Evolutionary conservation across 1,140 invertebrate species (phyloP).

Genomic region (Hycleus cichorii): DNA sequence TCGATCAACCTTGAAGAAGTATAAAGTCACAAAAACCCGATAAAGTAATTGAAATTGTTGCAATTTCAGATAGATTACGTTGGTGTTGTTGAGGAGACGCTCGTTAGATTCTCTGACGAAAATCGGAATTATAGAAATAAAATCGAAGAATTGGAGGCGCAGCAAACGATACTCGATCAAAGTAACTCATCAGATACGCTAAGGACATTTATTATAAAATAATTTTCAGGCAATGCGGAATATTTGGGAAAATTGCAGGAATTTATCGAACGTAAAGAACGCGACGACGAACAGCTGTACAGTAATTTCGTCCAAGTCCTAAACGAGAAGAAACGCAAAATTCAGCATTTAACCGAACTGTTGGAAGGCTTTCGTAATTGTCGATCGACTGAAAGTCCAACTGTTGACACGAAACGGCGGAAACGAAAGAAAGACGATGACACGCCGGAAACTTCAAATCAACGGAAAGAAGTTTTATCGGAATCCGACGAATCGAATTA

Average conservation of each 20-base stretch:
- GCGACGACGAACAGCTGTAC: slow-evolving; percentile 19
- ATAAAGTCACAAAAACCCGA: neutral
- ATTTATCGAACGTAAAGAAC: slow-evolving; percentile 21
- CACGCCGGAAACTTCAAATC: neutral
- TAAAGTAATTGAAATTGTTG: neutral
- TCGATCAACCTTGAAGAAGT: slow-evolving; percentile 7
- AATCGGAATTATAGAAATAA: neutral
- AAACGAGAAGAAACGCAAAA: slow-evolving; percentile 29
- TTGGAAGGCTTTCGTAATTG: slow-evolving; percentile 19
- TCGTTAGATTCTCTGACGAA: neutral
- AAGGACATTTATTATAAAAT: neutral
- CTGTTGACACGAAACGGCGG: slow-evolving; percentile 3
- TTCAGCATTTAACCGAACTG: slow-evolving; percentile 27
- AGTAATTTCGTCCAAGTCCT: slow-evolving; percentile 22
- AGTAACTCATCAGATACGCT: neutral
- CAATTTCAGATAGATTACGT: neutral
- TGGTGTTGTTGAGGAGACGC: neutral
- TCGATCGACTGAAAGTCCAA: slow-evolving; percentile 16
- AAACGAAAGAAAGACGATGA: neutral
- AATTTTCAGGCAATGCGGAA: neutral
- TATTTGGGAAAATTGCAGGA: slow-evolving; percentile 20
- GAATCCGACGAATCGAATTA: slow-evolving; percentile 1
- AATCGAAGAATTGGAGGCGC: neutral
- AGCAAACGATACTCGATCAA: neutral
- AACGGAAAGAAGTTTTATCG: slow-evolving; percentile 4